phyloP scores from a whole-genome alignment of 2,888 invertebrate genomes.

The Drosophila macrospina region DNA sequence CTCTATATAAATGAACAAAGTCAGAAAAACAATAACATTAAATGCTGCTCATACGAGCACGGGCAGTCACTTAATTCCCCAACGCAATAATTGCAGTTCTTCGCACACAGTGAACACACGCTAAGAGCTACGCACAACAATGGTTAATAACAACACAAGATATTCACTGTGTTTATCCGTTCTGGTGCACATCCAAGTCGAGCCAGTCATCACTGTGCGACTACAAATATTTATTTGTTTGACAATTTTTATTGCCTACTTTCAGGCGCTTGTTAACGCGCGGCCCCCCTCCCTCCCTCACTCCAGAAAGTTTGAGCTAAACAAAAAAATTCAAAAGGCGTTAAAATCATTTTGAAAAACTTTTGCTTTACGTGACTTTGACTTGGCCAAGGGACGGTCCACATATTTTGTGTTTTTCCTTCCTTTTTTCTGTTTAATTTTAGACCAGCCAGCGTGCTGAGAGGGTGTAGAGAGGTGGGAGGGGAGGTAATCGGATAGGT shows the following conservation, averaged over 20 bases:
- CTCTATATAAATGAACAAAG: constrained; percentile 30
- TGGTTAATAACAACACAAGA: neutral
- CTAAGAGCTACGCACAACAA: neutral
- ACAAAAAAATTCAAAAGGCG: constrained; percentile 76
- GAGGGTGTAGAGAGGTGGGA: neutral
- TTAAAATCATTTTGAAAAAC: constrained; percentile 74
- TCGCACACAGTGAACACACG: constrained; percentile 10
- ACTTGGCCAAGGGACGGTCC: constrained; percentile 44
- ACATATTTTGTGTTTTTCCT: no score
- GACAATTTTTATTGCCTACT: constrained; percentile 76
- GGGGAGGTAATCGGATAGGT: constrained; percentile 69
- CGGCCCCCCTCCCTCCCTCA: no score
- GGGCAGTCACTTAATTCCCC: constrained; percentile 49
- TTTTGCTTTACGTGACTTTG: constrained; percentile 71
- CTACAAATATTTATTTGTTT: constrained; percentile 72
- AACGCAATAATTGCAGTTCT: constrained; percentile 26
- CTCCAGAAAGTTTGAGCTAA: constrained; percentile 48
- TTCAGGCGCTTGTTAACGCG: constrained; percentile 50
- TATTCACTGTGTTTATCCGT: neutral
- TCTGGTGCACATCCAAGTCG: neutral
- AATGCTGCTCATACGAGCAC: constrained; percentile 31
- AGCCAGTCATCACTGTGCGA: constrained; percentile 25
- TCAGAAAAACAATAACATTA: constrained; percentile 52
- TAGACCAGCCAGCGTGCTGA: constrained; percentile 24
- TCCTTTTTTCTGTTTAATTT: no score